phyloP scores from a whole-genome alignment of 1,140 invertebrate genomes.

The Lamellibrachia luymesi region DNA sequence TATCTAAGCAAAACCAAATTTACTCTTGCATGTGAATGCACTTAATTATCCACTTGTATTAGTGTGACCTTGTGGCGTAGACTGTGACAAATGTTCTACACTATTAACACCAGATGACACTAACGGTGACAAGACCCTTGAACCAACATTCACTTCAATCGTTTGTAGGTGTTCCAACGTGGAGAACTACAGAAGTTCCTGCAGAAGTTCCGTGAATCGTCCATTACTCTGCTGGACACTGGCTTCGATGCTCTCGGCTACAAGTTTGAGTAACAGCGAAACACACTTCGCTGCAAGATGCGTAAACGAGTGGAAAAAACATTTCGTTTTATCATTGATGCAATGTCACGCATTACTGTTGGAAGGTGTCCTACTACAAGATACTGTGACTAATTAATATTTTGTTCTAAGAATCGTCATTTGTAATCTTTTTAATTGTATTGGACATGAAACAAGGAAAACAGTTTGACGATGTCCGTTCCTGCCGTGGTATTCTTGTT shows the following conservation, averaged over 20 bases:
- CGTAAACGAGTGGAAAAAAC: background rate
- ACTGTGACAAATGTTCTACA: no score
- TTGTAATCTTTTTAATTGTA: background rate
- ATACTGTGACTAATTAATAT: background rate
- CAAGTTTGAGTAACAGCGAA: background rate
- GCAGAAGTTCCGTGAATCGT: slow-evolving; percentile 12
- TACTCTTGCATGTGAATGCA: background rate
- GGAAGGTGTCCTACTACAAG: background rate
- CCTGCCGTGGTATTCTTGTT: background rate
- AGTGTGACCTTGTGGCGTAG: no score
- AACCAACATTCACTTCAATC: background rate
- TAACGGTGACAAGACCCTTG: no score
- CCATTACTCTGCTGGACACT: background rate
- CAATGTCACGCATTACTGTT: background rate
- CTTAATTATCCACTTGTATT: background rate
- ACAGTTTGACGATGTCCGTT: background rate
- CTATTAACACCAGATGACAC: no score
- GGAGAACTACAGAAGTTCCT: slow-evolving; percentile 14
- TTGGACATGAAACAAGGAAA: background rate
- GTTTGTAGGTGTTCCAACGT: slow-evolving; percentile 14
- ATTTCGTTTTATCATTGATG: background rate
- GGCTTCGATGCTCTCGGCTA: slow-evolving; percentile 13
- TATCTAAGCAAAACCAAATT: background rate
- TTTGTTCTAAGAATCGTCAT: background rate
- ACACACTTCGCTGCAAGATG: background rate